These are phyloP conservation scores for Enteromius afrohamiltoni DNA, from an alignment of 2,797 vertebrate species.

Conservation along the genomic window DNA sequence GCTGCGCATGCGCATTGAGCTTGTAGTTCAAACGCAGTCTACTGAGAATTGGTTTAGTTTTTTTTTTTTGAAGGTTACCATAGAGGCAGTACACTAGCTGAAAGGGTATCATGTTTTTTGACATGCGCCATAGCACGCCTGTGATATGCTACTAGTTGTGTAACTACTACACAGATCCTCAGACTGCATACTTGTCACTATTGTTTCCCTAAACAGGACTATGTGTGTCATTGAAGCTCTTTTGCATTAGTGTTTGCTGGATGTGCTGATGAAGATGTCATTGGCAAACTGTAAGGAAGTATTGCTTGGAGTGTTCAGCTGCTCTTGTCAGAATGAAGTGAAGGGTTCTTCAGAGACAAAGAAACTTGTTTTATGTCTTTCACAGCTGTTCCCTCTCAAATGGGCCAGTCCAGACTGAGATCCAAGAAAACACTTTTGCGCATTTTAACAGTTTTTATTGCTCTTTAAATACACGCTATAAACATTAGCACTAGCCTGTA, in stretches of 20 bases:
- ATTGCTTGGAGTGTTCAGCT: conserved; percentile 46
- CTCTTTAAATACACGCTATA: background rate
- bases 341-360: conserved; percentile 43
- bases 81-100: background rate
- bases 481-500: background rate
- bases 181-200: background rate
- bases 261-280: background rate
- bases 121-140: background rate
- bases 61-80: background rate
- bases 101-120: background rate
- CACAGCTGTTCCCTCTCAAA: conserved; percentile 63
- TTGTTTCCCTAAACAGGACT: background rate
- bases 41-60: background rate
- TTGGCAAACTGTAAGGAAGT: background rate
- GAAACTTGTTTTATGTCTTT: conserved; percentile 61
- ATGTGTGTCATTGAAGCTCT: background rate
- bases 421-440: background rate
- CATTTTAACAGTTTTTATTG: no score
- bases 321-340: conserved; percentile 64
- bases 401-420: background rate
- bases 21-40: background rate
- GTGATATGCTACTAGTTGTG: background rate
- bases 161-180: background rate
- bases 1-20: background rate
- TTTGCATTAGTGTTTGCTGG: background rate